These are phyloP conservation scores for Chionomys nivalis DNA, from an alignment of 2,113 vertebrate genomes.

Conservation along the genomic window DNA sequence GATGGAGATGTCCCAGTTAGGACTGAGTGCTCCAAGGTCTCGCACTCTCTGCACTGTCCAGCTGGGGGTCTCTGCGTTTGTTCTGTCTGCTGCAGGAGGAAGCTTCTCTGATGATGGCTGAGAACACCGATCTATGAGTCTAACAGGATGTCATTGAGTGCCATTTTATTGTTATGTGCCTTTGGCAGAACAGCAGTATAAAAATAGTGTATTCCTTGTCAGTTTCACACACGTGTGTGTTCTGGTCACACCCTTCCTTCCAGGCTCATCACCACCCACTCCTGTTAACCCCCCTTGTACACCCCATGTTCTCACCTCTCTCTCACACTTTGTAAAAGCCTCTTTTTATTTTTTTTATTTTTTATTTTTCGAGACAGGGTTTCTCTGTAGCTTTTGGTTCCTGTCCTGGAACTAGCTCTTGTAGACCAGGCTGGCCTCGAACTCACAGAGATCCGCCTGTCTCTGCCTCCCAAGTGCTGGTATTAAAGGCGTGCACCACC, in stretches of 20 bases:
- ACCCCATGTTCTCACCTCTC: neutral
- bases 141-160: neutral
- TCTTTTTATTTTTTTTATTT: too few species aligned
- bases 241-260: neutral
- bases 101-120: neutral
- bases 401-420: too few species aligned
- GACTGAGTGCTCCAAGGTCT: neutral
- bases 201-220: neutral
- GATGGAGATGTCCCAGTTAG: neutral
- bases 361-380: too few species aligned
- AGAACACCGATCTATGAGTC: neutral
- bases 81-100: neutral
- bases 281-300: neutral
- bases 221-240: too few species aligned
- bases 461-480: too few species aligned
- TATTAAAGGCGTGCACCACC: too few species aligned
- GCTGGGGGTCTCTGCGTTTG: neutral
- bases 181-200: neutral
- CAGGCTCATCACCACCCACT: neutral
- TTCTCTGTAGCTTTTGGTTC: too few species aligned
- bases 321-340: neutral
- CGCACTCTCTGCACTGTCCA: neutral
- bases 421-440: too few species aligned
- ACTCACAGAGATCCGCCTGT: too few species aligned
- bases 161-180: neutral